Percentiles rank a stretch among this genome's conserved stretches.
Conservation (phyloP, 1,140 invertebrate species). For the Leptestheria dahalacensis region DNA sequence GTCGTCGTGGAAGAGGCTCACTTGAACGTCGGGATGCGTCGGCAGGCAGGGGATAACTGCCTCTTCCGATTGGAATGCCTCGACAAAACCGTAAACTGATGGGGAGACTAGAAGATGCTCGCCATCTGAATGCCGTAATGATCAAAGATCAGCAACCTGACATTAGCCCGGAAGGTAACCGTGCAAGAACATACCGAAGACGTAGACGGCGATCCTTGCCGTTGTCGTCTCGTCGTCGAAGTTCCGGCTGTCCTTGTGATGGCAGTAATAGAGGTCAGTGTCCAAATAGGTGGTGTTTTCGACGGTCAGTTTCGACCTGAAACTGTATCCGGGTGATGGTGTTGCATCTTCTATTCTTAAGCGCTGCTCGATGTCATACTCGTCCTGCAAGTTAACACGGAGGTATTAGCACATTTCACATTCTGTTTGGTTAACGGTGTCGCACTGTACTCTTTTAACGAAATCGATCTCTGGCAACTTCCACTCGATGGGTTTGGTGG, state of each 20-base stretch:
- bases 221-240: background rate
- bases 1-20: background rate
- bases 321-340: background rate
- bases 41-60: slow-evolving; percentile 7
- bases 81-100: background rate
- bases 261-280: slow-evolving; percentile 3
- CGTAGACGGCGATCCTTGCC: background rate
- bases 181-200: background rate
- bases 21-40: slow-evolving; percentile 9
- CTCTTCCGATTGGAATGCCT: background rate
- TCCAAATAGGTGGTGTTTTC: background rate
- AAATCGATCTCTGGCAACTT: background rate
- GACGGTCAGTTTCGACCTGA: background rate
- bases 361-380: background rate
- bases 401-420: background rate
- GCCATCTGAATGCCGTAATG: background rate
- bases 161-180: no score
- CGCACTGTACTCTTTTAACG: background rate
- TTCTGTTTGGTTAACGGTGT: background rate
- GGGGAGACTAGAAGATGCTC: no score
- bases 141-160: no score
- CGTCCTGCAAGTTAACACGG: background rate
- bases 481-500: background rate
- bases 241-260: background rate
- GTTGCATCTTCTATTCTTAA: background rate